phyloP scores from a whole-genome alignment of 64 coral and sea anemone species.

The Porites australiensis region DNA sequence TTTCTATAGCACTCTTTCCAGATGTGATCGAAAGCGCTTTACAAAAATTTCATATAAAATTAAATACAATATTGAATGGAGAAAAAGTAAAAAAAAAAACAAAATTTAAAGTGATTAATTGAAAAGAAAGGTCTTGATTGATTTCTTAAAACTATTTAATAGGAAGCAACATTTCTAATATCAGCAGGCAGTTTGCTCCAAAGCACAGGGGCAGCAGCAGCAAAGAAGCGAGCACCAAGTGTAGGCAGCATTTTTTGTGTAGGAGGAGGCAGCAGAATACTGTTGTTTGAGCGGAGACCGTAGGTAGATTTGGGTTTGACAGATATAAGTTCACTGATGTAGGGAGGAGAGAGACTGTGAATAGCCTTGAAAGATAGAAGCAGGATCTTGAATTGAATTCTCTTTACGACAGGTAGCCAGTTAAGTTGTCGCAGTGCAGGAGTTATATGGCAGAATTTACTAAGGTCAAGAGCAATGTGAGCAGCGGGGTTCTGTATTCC shows the following conservation, averaged over 20 bases:
- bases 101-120: too few relatives aligned
- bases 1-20: too few relatives aligned
- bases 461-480: background rate
- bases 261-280: too few relatives aligned
- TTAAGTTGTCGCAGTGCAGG: background rate
- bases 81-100: too few relatives aligned
- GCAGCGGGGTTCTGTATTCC: background rate
- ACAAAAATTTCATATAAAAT: too few relatives aligned
- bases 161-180: background rate
- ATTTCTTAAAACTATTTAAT: constrained; percentile 16
- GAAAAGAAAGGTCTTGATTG: too few relatives aligned
- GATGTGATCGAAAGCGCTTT: too few relatives aligned
- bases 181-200: constrained; percentile 16
- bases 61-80: too few relatives aligned
- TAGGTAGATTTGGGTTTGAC: constrained; percentile 19
- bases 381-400: constrained; percentile 38
- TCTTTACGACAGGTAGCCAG: constrained; percentile 12
- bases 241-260: too few relatives aligned
- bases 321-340: background rate
- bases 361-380: constrained; percentile 34
- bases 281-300: too few relatives aligned
- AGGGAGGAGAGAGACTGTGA: too few relatives aligned
- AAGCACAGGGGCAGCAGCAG: constrained; percentile 13
- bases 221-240: background rate
- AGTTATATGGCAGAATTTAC: constrained; percentile 26